Percentiles rank a stretch among this genome's conserved stretches.
Evolutionary conservation across 2,797 vertebrate genomes (phyloP).

Genomic region (Triplophysa yarkandensis): DNA sequence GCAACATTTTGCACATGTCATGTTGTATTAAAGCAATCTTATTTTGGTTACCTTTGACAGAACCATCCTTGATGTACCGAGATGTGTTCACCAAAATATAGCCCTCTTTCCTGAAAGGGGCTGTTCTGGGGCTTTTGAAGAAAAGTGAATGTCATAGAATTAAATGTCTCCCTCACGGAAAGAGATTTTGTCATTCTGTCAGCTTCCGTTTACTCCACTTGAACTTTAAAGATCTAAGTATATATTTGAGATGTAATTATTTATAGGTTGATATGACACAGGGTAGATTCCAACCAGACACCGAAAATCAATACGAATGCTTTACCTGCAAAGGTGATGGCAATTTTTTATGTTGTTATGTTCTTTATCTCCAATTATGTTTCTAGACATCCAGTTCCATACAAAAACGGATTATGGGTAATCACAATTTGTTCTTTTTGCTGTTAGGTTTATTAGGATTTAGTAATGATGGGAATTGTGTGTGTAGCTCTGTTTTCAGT

Average conservation of each 20-base stretch:
- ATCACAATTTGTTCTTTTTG: slow-evolving; percentile 8
- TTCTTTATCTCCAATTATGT: not conserved
- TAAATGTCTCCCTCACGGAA: not conserved
- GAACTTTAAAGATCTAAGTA: not conserved
- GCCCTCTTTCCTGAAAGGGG: not conserved
- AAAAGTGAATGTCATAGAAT: not conserved
- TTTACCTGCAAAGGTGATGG: no score
- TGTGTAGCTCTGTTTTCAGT: not conserved
- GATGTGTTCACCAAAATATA: not conserved
- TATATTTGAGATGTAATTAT: not conserved
- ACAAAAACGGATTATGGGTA: not conserved
- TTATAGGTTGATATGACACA: not conserved
- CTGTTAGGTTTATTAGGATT: not conserved
- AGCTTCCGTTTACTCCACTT: not conserved
- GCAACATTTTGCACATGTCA: slow-evolving; percentile 19
- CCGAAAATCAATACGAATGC: no score
- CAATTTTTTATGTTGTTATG: not conserved
- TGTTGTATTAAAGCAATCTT: not conserved
- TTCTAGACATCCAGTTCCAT: not conserved
- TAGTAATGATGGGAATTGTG: not conserved
- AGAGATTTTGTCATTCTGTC: not conserved
- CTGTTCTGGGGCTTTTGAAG: not conserved
- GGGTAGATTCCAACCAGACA: not conserved
- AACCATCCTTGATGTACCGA: not conserved
- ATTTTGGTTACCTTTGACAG: slow-evolving; percentile 16